These are phyloP conservation scores for Agrotis exclamationis DNA, from an alignment of 2,888 invertebrate genomes.

Conservation along the genomic window DNA sequence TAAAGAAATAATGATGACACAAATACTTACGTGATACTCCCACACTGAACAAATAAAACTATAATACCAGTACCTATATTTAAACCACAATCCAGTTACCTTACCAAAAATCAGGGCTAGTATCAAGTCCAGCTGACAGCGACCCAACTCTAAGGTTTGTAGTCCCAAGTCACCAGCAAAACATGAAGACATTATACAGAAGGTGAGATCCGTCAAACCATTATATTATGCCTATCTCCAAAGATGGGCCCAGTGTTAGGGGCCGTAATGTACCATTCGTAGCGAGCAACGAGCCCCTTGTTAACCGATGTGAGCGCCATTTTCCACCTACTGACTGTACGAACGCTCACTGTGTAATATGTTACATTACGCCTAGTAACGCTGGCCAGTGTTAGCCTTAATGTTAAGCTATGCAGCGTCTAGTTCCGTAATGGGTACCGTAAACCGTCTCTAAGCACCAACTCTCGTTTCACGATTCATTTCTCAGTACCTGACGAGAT, in stretches of 20 bases:
- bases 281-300: no score
- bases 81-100: neutral
- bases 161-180: neutral
- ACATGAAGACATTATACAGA: neutral
- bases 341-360: no score
- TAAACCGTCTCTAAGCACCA: neutral
- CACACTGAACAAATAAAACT: constrained; percentile 8
- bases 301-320: no score
- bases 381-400: no score
- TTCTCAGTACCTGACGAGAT: neutral
- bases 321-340: no score
- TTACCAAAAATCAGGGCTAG: constrained; percentile 21
- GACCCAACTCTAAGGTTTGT: constrained; percentile 22
- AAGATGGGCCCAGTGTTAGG: no score
- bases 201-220: neutral
- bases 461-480: neutral
- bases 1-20: neutral
- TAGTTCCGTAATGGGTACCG: neutral
- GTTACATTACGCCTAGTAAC: no score
- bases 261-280: no score
- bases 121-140: neutral
- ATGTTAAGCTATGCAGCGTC: no score
- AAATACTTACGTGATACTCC: neutral
- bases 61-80: constrained; percentile 1
- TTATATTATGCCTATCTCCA: no score